Conservation (phyloP, 2,113 vertebrate species). For the Genyomyrus donnyi region DNA sequence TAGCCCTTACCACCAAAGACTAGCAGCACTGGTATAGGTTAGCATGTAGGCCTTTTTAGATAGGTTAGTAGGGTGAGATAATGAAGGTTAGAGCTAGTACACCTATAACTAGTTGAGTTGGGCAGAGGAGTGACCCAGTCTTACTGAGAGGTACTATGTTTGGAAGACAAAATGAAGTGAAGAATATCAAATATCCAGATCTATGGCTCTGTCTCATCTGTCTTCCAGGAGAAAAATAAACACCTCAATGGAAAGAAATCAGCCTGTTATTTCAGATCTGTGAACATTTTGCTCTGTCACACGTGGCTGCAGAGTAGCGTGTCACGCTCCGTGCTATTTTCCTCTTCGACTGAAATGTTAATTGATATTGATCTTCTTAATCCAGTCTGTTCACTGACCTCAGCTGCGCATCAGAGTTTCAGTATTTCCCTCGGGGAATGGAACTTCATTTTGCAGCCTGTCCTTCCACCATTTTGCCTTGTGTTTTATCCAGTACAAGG, state of each 20-base stretch:
- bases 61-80: background rate
- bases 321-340: background rate
- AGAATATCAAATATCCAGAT: background rate
- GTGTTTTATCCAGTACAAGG: background rate
- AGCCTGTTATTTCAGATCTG: background rate
- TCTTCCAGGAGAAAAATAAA: background rate
- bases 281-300: background rate
- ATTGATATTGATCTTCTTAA: background rate
- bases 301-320: background rate
- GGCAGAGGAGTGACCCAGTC: background rate
- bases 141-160: background rate
- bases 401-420: background rate
- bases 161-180: background rate
- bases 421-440: background rate
- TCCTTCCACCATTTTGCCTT: background rate
- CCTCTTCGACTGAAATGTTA: background rate
- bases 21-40: background rate
- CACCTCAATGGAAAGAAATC: background rate
- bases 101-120: background rate
- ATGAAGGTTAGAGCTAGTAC: background rate
- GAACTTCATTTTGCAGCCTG: background rate
- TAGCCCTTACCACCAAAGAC: background rate
- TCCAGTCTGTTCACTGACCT: constrained; percentile 11
- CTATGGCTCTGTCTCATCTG: background rate
- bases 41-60: background rate